Evolutionary conservation across 2,888 invertebrate genomes (phyloP), one percentile per base, ranked within the genome.

Genomic region (Campoplex nolae): DNA sequence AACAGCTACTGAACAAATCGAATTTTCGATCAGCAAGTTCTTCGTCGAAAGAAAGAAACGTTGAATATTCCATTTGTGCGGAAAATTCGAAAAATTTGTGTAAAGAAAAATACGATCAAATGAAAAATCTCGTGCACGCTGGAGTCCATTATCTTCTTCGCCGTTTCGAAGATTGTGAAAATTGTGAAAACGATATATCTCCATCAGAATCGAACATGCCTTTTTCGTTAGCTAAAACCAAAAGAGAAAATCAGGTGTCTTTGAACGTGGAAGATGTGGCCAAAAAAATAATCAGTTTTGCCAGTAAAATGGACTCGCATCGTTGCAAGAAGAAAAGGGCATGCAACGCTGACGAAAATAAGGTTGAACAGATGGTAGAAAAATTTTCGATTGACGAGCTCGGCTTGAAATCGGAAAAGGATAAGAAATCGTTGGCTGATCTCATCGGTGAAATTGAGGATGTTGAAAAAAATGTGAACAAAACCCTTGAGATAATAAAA

Each of bases 401-500:
- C 32, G 89, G 89, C 16, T 42, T 90, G n/a, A 86, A 86, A 23
- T 85, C 89, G 23, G 85, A 87, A 54, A 75, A 89, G 32, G 91
- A 91, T 56, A 90, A 84, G 76, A 84, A 89, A 71, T 89, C 89
- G 3, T 71, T 90, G 62, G 88, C 75, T 8, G 75, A 76, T 28
- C 76, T 90, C 67, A 88, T 91, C 42, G 84, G 89, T 38, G 89
- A 89, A 68, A 89, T 90, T 35, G 80, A 89, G 1, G 88, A 90
- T 35, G 89, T 90, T 2, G 88, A 90, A 54, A 90, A 87, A 48
- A 91, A 90, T 62, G 90, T 90, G 1, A 90, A 91, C 75, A 89
- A 89, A n/a, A 91, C 91, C 9, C 85, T 90, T 9, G 88, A 89
- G 70, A 90, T 90, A 75, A 90, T 91, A 51, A 81, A 87, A 70